Base-by-base conservation (phyloP, 2,113 vertebrate genomes). In the Heterochromis multidens region DNA sequence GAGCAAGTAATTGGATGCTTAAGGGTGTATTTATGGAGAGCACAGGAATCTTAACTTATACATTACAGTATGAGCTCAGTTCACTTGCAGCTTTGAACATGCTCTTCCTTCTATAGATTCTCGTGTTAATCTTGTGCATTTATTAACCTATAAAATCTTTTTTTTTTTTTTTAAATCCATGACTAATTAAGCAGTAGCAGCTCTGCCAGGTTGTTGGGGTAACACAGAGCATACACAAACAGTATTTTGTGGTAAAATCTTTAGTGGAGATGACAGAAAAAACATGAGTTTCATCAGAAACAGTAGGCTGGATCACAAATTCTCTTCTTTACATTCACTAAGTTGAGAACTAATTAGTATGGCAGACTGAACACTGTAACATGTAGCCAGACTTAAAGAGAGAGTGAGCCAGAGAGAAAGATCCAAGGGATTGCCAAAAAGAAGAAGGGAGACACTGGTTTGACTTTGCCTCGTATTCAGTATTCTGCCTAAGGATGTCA, bases 221-320 rank as follows among this genome's bases (percentile, higher is more conserved):
- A 93, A 94, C 94, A 65, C 89, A 80, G 84, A 83, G 80, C 52
- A 91, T 91, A 91, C 83, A 93, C 89, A 93, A 92, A 92, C 80
- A 87, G 88, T 57, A 83, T 72, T 89, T 81, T 80, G 52, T 78
- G 86, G 85, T 76, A 70, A 65, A 80, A 77, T 31, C 54, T 77
- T 43, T 33, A 27, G 10, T 80, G 59, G 60, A 61, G 90, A 84
- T 56, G 85, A 92, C 86, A 85, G 29, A 19, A 84, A 92, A 82
- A 62, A 89, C 57, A 87, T 27, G 23, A n/a, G 58, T 83, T 87
- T 86, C 61, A 37, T 35, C 79, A 77, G 78, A 70, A 81, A 81
- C 23, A 0, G 6, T 13, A 63, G 56, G 33, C 40, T 78, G 80
- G 79, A 72, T 62, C 82, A 80, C 72, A 91, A 72, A 88, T 3